Conservation (phyloP, 2,888 invertebrate species). For the Philereme transversata region DNA sequence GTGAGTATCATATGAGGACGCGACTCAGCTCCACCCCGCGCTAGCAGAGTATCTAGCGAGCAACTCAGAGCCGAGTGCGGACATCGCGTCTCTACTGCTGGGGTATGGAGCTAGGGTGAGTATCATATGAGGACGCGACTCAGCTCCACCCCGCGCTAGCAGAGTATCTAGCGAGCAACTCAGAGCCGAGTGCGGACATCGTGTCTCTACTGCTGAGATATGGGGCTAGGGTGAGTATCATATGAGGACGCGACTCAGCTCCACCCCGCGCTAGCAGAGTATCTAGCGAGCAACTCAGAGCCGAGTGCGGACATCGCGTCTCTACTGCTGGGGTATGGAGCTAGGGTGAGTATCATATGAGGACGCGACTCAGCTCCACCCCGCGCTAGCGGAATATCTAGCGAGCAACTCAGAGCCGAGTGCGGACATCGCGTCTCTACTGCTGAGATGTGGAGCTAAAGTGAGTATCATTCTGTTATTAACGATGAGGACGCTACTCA, state of each 20-base stretch:
- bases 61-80: conserved; percentile 86
- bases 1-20: conserved; percentile 85
- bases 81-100: conserved; percentile 87
- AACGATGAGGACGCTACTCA: too few species aligned
- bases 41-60: conserved; percentile 93
- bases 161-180: conserved; percentile 91
- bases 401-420: conserved; percentile 89
- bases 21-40: conserved; percentile 89
- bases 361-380: too few species aligned
- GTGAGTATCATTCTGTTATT: too few species aligned
- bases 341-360: conserved; percentile 85
- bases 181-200: conserved; percentile 86
- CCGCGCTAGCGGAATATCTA: conserved; percentile 92
- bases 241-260: too few species aligned
- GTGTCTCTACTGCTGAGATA: conserved; percentile 88
- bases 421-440: conserved; percentile 85
- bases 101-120: conserved; percentile 90
- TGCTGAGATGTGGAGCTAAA: conserved; percentile 91
- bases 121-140: conserved; percentile 85
- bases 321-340: conserved; percentile 89
- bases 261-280: conserved; percentile 92
- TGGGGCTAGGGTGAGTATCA: conserved; percentile 87
- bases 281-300: conserved; percentile 89
- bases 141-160: conserved; percentile 91
- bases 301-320: conserved; percentile 87